Evolutionary conservation across 2,113 vertebrate genomes (phyloP), one percentile per base, ranked within the genome.

Genomic region (Sialia sialis): DNA sequence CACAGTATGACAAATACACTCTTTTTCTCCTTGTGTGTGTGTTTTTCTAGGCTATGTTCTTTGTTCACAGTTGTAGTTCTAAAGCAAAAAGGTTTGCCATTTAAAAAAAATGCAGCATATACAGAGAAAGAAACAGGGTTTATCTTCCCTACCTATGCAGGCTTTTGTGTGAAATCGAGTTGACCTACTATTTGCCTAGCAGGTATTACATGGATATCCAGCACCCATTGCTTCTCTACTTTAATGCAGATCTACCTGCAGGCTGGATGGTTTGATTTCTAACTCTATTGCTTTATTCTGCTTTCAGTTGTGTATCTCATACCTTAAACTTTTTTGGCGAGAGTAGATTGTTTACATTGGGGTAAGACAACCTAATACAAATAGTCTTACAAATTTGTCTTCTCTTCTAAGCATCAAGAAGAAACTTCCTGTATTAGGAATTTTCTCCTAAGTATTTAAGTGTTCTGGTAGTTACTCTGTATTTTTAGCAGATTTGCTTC

Each of bases 61-160:
- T 89, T 64, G 18, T 68, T 72, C 10, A 36, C 8, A 58, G 9
- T 49, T 56, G 27, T 8, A 54, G 46, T 77, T 89, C 19, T 51
- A 83, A 88, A 76, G 15, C 12, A 66, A 52, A 81, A 82, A 22
- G 22, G 4, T 23, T 79, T 79, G 16, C 43, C 2, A 19, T 34
- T n/a, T 1, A 44, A 38, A 27, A 7, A 32, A 9, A 79, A 20
- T 6, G 7, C 15, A 44, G 8, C 0, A 0, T n/a, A 46, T 46
- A 43, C 8, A 60, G 18, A 46, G 56, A 26, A 72, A 64, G 30
- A 72, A 64, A 41, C 16, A 6, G 20, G 7, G 1, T 60, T 76
- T 89, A 6, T 69, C 22, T 84, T 87, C 25, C 12, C 16, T 62
- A 21, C 12, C 3, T 1, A 14, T 51, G 3, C 7, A 16, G 23